phyloP scores from a whole-genome alignment of 2,797 vertebrate species.

The Acropternis orthonyx region DNA sequence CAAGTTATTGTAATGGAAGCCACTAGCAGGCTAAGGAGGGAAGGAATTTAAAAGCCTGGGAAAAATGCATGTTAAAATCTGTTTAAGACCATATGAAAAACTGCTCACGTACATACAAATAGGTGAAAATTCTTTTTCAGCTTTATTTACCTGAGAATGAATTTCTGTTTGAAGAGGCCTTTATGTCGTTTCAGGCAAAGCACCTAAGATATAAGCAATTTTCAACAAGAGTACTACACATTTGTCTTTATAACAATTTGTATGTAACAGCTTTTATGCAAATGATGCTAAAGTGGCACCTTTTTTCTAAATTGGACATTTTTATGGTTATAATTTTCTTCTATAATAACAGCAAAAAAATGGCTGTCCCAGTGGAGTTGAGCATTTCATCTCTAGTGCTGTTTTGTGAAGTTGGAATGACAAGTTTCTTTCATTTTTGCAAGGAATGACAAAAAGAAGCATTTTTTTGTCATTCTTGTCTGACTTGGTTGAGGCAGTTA shows the following conservation, averaged over 20 bases:
- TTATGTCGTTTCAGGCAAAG: conserved; percentile 79
- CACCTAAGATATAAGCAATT: conserved; percentile 84
- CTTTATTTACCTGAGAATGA: conserved; percentile 85
- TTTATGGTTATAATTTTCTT: conserved; percentile 92
- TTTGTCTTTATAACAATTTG: conserved; percentile 94
- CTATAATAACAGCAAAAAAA: conserved; percentile 88
- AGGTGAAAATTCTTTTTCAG: conserved; percentile 76
- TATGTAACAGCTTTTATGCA: conserved; percentile 93
- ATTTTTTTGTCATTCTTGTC: conserved; percentile 67
- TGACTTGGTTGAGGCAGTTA: conserved; percentile 62
- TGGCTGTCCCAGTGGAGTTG: conserved; percentile 83
- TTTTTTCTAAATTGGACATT: conserved; percentile 89
- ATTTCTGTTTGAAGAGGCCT: conserved; percentile 83
- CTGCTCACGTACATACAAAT: conserved; percentile 74
- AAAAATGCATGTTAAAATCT: conserved; percentile 39
- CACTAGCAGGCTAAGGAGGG: background rate
- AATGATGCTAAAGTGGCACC: conserved; percentile 89
- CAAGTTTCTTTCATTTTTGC: conserved; percentile 95
- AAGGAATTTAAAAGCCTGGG: background rate
- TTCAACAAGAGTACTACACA: conserved; percentile 84
- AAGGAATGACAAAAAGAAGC: conserved; percentile 80
- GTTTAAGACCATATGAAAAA: conserved; percentile 69
- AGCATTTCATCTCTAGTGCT: conserved; percentile 84
- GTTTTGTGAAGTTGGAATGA: conserved; percentile 94
- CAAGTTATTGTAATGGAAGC: background rate